These are phyloP conservation scores for Hypolimnas misippus DNA, from an alignment of 2,888 invertebrate genomes.

Conservation along the genomic window DNA sequence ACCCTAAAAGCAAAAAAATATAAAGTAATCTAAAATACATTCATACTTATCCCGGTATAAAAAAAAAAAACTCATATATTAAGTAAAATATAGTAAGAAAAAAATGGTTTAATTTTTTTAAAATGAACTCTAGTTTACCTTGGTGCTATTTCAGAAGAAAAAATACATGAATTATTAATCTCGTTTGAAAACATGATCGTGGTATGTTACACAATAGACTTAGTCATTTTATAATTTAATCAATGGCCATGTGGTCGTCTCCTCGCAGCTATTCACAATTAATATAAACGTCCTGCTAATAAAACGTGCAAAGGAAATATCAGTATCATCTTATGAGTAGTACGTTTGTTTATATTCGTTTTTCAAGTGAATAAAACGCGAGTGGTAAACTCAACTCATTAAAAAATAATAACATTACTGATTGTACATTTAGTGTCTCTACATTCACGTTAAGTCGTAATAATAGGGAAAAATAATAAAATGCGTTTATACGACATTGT, in stretches of 20 bases:
- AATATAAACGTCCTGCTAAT: conserved; percentile 2
- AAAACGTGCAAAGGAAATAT: conserved; percentile 1
- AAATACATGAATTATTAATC: conserved; percentile 7
- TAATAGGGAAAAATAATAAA: neutral
- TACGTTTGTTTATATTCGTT: neutral
- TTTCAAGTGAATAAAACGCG: neutral
- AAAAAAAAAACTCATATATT: neutral
- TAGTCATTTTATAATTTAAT: conserved; percentile 23
- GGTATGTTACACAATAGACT: conserved; percentile 5
- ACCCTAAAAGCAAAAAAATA: too few relatives aligned
- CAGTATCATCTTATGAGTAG: neutral
- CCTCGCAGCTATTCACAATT: conserved; percentile 8
- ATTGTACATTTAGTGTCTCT: neutral
- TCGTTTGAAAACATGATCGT: conserved; percentile 19
- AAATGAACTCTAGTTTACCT: conserved; percentile 7
- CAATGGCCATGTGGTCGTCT: conserved; percentile 2
- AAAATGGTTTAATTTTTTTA: neutral
- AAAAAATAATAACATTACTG: neutral
- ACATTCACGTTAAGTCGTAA: conserved; percentile 3
- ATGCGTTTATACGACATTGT: neutral
- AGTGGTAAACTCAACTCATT: too few relatives aligned
- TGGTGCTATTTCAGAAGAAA: conserved; percentile 19
- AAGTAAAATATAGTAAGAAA: neutral
- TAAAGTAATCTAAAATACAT: too few relatives aligned
- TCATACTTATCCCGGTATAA: too few relatives aligned